phyloP scores from a whole-genome alignment of 2,888 invertebrate species.

The Hypsopygia costalis region DNA sequence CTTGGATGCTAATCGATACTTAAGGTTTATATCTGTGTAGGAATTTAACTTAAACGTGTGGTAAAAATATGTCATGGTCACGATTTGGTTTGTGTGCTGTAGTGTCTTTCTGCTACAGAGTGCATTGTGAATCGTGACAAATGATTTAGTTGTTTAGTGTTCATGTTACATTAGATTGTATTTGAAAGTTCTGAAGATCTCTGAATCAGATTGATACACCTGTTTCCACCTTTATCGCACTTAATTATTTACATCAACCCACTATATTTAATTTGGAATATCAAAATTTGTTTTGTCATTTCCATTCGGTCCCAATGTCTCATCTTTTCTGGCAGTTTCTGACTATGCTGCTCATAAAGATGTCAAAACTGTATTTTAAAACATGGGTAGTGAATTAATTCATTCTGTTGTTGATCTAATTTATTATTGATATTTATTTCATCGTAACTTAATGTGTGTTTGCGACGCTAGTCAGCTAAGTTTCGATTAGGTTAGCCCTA shows the following conservation, averaged over 20 bases:
- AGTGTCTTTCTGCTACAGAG: constrained; percentile 6
- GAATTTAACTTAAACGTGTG: constrained; percentile 75
- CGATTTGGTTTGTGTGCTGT: constrained; percentile 41
- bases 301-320: constrained; percentile 5
- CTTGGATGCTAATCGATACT: constrained; percentile 77
- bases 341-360: background rate
- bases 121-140: constrained; percentile 51
- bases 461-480: constrained; percentile 71
- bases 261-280: constrained; percentile 26
- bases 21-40: constrained; percentile 79
- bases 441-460: constrained; percentile 47
- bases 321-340: constrained; percentile 3
- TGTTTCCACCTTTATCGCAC: constrained; percentile 64
- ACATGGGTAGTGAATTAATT: background rate
- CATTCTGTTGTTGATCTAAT: constrained; percentile 42
- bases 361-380: background rate
- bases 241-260: constrained; percentile 50
- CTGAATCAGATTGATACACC: constrained; percentile 49
- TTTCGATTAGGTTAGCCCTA: constrained; percentile 58
- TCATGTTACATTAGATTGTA: constrained; percentile 78
- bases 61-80: constrained; percentile 58
- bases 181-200: constrained; percentile 55
- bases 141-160: constrained; percentile 75
- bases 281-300: constrained; percentile 22
- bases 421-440: constrained; percentile 51